Conservation (phyloP, 2,797 vertebrate genomes). For the Channa striata region DNA sequence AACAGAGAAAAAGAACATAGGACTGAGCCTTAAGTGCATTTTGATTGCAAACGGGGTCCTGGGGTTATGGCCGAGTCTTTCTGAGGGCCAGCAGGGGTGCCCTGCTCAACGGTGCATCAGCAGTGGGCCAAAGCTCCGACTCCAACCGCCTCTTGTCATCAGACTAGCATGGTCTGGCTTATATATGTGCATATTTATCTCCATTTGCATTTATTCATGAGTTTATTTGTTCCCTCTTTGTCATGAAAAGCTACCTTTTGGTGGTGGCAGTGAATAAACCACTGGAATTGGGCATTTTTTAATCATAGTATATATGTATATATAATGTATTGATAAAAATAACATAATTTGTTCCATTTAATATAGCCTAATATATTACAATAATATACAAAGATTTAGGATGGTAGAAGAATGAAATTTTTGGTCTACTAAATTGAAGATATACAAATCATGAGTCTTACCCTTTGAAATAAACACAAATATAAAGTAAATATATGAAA, state of each 20-base stretch:
- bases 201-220: slow-evolving; percentile 67
- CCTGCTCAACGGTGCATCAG: slow-evolving; percentile 42
- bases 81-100: slow-evolving; percentile 48
- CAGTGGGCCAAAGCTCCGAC: slow-evolving; percentile 41
- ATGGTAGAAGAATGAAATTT: too few relatives aligned
- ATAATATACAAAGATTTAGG: too few relatives aligned
- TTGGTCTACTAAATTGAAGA: too few relatives aligned
- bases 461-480: too few relatives aligned
- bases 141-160: slow-evolving; percentile 57
- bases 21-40: slow-evolving; percentile 64
- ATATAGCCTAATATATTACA: too few relatives aligned
- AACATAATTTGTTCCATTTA: too few relatives aligned
- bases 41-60: slow-evolving; percentile 60
- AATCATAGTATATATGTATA: slow-evolving; percentile 16
- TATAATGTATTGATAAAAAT: slow-evolving; percentile 14
- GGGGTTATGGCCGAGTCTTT: slow-evolving; percentile 49
- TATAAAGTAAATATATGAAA: too few relatives aligned
- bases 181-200: slow-evolving; percentile 65
- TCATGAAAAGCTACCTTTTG: slow-evolving; percentile 57
- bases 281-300: slow-evolving; percentile 46
- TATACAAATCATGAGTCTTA: too few relatives aligned
- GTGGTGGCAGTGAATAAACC: slow-evolving; percentile 46
- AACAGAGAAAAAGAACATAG: slow-evolving; percentile 51
- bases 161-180: slow-evolving; percentile 38
- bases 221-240: slow-evolving; percentile 65